Percentiles rank a stretch among this genome's conserved stretches.
Evolutionary conservation across 2,113 vertebrate genomes (phyloP).

Genomic region (Elanoides forficatus): DNA sequence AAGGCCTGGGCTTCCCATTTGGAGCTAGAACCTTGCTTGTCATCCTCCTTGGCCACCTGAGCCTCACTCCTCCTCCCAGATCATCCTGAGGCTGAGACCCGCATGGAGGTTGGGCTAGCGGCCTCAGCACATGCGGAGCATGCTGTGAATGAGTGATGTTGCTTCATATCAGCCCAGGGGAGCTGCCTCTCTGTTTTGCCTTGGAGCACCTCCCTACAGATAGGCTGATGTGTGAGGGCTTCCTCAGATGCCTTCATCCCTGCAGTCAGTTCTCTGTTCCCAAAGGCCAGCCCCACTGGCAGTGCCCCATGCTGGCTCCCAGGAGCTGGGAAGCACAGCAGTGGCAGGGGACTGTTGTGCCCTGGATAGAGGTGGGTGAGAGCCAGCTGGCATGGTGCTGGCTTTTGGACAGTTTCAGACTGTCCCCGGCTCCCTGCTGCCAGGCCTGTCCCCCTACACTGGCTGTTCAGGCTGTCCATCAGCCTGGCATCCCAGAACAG

Average conservation of each 20-base stretch:
- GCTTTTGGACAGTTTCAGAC: not conserved
- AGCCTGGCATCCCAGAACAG: not conserved
- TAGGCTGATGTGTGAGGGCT: not conserved
- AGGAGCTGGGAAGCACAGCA: not conserved
- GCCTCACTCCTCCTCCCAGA: not conserved
- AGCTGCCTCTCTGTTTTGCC: not conserved
- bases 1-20: not conserved
- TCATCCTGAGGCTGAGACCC: not conserved
- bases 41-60: not conserved
- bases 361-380: not conserved
- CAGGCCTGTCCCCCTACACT: not conserved
- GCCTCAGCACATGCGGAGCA: not conserved
- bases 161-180: not conserved
- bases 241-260: not conserved
- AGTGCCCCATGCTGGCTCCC: accelerated
- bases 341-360: not conserved
- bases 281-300: not conserved
- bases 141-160: not conserved
- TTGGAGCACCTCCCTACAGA: accelerated
- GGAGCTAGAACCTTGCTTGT: not conserved
- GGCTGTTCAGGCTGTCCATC: not conserved
- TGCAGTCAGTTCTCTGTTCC: not conserved
- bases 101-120: not conserved
- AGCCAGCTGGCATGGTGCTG: not conserved
- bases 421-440: accelerated